These are phyloP conservation scores for Allobates femoralis DNA, from an alignment of 2,797 vertebrate genomes.

Conservation along the genomic window DNA sequence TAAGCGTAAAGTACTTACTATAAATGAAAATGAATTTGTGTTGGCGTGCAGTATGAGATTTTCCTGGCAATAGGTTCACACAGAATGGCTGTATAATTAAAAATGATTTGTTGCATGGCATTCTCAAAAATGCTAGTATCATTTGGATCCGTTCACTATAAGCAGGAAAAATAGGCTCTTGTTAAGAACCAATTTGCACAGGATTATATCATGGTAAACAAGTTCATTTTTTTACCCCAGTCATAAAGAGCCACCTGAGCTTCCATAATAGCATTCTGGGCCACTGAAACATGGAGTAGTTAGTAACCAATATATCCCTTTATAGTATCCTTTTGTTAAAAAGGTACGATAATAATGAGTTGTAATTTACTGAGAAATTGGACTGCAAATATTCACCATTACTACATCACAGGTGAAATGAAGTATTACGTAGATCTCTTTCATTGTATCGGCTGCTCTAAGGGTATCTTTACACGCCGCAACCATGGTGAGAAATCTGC, in stretches of 20 bases:
- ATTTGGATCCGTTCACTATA: slow-evolving; percentile 55
- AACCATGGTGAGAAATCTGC: too few species aligned
- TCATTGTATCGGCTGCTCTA: background rate
- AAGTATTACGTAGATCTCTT: background rate
- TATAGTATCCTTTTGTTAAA: background rate
- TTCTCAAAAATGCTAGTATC: slow-evolving; percentile 59
- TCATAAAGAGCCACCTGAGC: slow-evolving; percentile 47
- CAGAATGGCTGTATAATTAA: slow-evolving; percentile 61
- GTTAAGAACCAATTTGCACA: slow-evolving; percentile 52
- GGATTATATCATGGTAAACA: slow-evolving; percentile 43
- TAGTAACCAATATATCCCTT: slow-evolving; percentile 7
- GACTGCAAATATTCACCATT: background rate
- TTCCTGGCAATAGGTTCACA: slow-evolving; percentile 55
- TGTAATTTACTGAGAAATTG: background rate
- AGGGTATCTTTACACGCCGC: too few species aligned
- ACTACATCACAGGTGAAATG: background rate
- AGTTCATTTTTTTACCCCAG: slow-evolving; percentile 17
- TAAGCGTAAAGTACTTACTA: slow-evolving; percentile 62
- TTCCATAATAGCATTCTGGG: background rate
- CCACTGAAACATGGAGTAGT: slow-evolving; percentile 11
- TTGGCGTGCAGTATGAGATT: slow-evolving; percentile 60
- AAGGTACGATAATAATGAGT: background rate
- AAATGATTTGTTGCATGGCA: slow-evolving; percentile 60
- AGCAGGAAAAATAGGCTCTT: slow-evolving; percentile 47
- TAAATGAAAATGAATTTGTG: slow-evolving; percentile 64